A percentile compares a stretch with the other conserved stretches of the same genome.
These are phyloP conservation scores for Synergus umbraculus DNA, from an alignment of 2,888 invertebrate species.

Conservation along the genomic window DNA sequence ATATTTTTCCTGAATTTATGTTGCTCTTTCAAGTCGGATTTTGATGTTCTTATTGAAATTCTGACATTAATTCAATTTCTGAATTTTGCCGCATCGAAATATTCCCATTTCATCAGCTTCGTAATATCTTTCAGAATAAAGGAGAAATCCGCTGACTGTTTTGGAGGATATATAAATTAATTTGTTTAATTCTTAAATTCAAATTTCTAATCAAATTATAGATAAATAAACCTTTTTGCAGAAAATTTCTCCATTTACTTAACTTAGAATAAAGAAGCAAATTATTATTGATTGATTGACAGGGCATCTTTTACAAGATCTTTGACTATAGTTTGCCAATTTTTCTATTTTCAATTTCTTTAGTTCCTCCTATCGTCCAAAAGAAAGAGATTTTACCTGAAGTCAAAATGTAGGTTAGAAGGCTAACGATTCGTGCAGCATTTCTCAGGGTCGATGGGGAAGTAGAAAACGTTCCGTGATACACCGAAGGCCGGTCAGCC, in stretches of 20 bases:
- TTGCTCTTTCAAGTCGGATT: neutral
- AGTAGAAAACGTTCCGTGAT: conserved; percentile 34
- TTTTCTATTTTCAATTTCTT: neutral
- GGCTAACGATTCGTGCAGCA: conserved; percentile 54
- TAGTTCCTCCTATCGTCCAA: neutral
- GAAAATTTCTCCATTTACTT: neutral
- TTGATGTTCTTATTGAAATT: neutral
- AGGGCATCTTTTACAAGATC: neutral
- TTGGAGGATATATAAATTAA: neutral
- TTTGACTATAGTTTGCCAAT: neutral
- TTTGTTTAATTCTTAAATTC: neutral
- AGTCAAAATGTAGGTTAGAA: conserved; percentile 56
- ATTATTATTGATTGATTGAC: neutral
- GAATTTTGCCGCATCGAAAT: neutral
- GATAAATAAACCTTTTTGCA: no score
- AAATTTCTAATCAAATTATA: neutral
- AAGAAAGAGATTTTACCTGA: conserved; percentile 7
- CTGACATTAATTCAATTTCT: neutral
- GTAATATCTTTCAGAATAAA: neutral
- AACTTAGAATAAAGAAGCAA: neutral
- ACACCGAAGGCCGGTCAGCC: conserved; percentile 15
- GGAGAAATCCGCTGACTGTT: neutral
- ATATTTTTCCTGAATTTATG: conserved; percentile 9
- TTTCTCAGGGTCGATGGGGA: conserved; percentile 55
- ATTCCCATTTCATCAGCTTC: neutral